Evolutionary conservation across 2,888 invertebrate genomes (phyloP), one percentile per base, ranked within the genome.

Genomic region (Chromoteleia sp.): DNA sequence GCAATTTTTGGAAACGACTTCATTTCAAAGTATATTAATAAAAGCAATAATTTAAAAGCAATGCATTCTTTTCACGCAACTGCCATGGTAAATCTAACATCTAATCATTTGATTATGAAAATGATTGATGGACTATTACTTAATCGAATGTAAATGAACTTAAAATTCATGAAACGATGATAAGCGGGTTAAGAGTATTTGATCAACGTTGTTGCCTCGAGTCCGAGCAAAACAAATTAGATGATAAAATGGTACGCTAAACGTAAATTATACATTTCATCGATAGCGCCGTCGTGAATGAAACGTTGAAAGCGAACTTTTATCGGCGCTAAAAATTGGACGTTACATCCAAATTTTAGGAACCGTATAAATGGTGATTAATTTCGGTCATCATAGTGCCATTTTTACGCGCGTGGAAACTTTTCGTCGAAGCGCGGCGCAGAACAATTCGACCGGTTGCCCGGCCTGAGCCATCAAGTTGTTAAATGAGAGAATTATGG

Each of bases 401-500:
- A 80, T 73, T 80, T 75, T 80, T 59, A 61, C 67, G 79, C 33
- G 59, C 56, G 84, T 82, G 86, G 85, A 86, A 86, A 86, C 81
- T 85, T 85, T 84, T 81, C 83, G 83, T 70, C 75, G 84, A 79
- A 80, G 81, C 84, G 78, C 84, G 82, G 7, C 73, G 84, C 78
- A 81, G 68, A 77, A 70, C 75, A 81, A 83, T 85, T 79, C 81
- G 82, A 58, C 82, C 77, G 82, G 82, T 68, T 36, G 83, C 81
- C 79, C 59, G 48, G 52, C 65, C 84, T 25, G 30, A 33, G 58
- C 63, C 77, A 71, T 88, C 87, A 84, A 83, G 84, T 85, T 84
- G 84, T 80, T 87, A 89, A 88, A 88, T 86, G 87, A 83, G 85
- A 85, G 84, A 87, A 89, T 89, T 88, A 88, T 88, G 88, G 88